These are phyloP conservation scores for Achlya flavicornis DNA, from an alignment of 2,888 invertebrate genomes.

Conservation along the genomic window DNA sequence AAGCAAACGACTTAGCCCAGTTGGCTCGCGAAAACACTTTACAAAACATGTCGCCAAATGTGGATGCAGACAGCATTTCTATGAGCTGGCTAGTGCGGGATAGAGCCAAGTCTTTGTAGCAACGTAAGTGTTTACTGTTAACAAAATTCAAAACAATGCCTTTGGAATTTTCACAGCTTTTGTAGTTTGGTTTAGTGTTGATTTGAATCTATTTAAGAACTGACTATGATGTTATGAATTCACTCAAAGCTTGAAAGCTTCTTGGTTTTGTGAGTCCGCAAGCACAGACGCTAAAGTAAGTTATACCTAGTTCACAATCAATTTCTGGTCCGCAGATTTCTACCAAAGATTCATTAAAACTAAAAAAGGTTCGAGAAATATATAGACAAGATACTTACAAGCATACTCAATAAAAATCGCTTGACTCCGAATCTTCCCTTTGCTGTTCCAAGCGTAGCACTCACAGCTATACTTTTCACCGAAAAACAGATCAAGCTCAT, in stretches of 20 bases:
- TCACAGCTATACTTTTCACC: slow-evolving; percentile 93
- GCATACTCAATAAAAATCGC: slow-evolving; percentile 91
- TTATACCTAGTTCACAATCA: no score
- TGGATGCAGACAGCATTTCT: slow-evolving; percentile 12
- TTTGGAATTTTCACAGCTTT: background rate
- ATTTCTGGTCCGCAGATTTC: background rate
- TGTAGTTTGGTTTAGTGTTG: no score
- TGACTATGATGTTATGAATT: no score
- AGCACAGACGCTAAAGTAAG: no score
- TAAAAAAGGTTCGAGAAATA: background rate
- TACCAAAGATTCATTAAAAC: background rate
- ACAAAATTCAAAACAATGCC: background rate
- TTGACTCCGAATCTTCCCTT: slow-evolving; percentile 90
- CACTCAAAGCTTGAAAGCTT: no score
- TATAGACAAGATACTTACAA: slow-evolving; percentile 86
- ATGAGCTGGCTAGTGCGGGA: slow-evolving; percentile 1
- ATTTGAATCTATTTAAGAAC: background rate
- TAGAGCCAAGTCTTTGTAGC: slow-evolving; percentile 1
- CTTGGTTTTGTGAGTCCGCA: no score
- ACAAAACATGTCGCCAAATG: slow-evolving; percentile 19
- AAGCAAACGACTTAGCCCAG: slow-evolving; percentile 25
- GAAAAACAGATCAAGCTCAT: slow-evolving; percentile 92
- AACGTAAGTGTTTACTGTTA: slow-evolving; percentile 6
- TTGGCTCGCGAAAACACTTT: slow-evolving; percentile 28
- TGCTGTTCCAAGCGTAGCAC: slow-evolving; percentile 93